Evolutionary conservation across 2,888 invertebrate genomes (phyloP).

Genomic region (Myopa tessellatipennis): DNA sequence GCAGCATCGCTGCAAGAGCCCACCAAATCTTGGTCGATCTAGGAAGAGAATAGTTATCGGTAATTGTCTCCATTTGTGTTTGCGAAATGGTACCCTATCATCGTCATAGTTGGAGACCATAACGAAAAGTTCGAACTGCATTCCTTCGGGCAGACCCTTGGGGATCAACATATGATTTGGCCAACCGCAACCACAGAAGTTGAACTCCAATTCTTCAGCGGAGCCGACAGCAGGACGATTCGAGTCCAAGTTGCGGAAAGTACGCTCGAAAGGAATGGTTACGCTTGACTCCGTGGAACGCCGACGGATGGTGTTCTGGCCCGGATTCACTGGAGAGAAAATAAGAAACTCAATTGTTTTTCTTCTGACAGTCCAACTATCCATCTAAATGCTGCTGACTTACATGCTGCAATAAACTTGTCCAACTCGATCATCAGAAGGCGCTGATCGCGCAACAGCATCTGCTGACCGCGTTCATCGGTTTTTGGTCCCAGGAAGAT

Average conservation of each 20-base stretch:
- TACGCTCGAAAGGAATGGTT: constrained; percentile 84
- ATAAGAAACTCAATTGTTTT: background rate
- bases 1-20: constrained; percentile 78
- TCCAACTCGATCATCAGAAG: constrained; percentile 77
- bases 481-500: constrained; percentile 76
- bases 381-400: constrained; percentile 59
- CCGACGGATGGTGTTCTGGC: constrained; percentile 76
- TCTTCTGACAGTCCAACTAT: too few relatives aligned
- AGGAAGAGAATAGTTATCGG: background rate
- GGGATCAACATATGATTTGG: constrained; percentile 85
- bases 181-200: constrained; percentile 92
- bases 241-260: constrained; percentile 78
- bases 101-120: constrained; percentile 82
- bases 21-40: constrained; percentile 65
- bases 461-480: constrained; percentile 75
- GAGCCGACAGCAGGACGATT: constrained; percentile 72
- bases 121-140: constrained; percentile 76
- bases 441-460: constrained; percentile 73
- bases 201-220: constrained; percentile 72
- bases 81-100: constrained; percentile 68
- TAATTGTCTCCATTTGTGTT: background rate
- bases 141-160: constrained; percentile 76
- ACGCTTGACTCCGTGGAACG: constrained; percentile 80
- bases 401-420: constrained; percentile 73
- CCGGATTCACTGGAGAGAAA: constrained; percentile 73